Percentiles rank a stretch among this genome's conserved stretches.
These are phyloP conservation scores for Puma concolor DNA, from an alignment of 2,113 vertebrate species.

Conservation along the genomic window DNA sequence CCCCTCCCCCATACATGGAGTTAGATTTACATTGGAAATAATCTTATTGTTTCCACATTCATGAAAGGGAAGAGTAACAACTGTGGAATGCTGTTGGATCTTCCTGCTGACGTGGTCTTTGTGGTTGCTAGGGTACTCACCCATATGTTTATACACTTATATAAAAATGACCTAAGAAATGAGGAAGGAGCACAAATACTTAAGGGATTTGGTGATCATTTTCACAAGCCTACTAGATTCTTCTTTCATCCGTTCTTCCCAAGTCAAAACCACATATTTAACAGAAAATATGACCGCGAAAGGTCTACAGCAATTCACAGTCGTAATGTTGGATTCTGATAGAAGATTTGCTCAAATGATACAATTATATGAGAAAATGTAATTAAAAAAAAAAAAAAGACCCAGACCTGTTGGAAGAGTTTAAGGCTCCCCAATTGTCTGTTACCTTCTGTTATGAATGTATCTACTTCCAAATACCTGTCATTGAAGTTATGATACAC, in stretches of 20 bases:
- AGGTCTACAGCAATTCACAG: background rate
- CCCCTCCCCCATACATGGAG: background rate
- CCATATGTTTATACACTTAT: conserved; percentile 25
- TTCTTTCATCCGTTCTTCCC: background rate
- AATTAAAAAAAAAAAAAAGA: background rate
- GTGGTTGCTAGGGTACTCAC: background rate
- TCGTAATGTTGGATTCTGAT: background rate
- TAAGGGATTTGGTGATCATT: background rate
- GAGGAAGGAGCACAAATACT: background rate
- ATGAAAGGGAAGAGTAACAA: background rate
- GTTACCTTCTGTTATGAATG: background rate
- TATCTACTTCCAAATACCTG: background rate
- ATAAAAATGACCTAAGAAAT: background rate
- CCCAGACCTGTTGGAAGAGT: background rate
- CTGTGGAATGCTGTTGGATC: conserved; percentile 13
- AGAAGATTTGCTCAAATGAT: background rate
- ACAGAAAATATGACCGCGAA: background rate
- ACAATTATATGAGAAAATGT: background rate
- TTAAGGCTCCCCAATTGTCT: background rate
- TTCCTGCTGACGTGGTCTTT: background rate
- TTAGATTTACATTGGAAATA: background rate
- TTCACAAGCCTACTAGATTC: background rate
- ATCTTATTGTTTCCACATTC: background rate
- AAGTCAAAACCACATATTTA: background rate
- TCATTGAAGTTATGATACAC: background rate